Percentiles rank a stretch among this genome's conserved stretches.
These are phyloP conservation scores for Asbolus verrucosus DNA, from an alignment of 1,140 invertebrate species.

Conservation along the genomic window DNA sequence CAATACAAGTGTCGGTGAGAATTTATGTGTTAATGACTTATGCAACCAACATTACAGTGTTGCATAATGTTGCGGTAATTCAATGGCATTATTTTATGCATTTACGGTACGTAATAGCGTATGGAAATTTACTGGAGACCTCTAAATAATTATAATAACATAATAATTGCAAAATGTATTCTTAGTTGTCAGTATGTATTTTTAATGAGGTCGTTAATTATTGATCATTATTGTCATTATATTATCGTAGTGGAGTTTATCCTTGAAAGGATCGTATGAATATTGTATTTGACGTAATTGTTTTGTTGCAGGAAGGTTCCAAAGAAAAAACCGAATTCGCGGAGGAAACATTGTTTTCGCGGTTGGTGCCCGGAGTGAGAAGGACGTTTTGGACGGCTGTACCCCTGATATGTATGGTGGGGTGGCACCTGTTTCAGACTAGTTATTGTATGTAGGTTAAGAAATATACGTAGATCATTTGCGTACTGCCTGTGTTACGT, in stretches of 20 bases:
- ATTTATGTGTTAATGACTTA: no score
- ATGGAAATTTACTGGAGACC: no score
- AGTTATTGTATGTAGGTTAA: slow-evolving; percentile 39
- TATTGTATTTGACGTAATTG: slow-evolving; percentile 32
- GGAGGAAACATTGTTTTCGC: slow-evolving; percentile 56
- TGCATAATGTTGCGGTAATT: slow-evolving; percentile 13
- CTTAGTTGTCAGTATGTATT: neutral
- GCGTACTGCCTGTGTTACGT: slow-evolving; percentile 47
- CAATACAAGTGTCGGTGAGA: no score
- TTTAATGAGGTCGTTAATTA: no score
- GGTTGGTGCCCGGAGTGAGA: slow-evolving; percentile 60
- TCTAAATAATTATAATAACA: no score
- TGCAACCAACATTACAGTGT: slow-evolving; percentile 34
- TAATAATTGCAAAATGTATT: slow-evolving; percentile 11
- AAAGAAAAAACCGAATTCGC: slow-evolving; percentile 2
- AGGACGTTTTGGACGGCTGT: slow-evolving; percentile 64
- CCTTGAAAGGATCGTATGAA: no score
- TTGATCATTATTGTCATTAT: slow-evolving; percentile 10
- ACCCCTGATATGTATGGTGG: slow-evolving; percentile 61
- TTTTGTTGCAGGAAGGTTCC: slow-evolving; percentile 44
- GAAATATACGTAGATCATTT: slow-evolving; percentile 57
- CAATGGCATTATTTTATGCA: no score
- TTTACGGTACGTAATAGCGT: no score
- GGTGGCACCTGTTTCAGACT: slow-evolving; percentile 59
- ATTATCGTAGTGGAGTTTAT: no score